Conservation (phyloP, 2,113 vertebrate species). For the Catharus minimus region DNA sequence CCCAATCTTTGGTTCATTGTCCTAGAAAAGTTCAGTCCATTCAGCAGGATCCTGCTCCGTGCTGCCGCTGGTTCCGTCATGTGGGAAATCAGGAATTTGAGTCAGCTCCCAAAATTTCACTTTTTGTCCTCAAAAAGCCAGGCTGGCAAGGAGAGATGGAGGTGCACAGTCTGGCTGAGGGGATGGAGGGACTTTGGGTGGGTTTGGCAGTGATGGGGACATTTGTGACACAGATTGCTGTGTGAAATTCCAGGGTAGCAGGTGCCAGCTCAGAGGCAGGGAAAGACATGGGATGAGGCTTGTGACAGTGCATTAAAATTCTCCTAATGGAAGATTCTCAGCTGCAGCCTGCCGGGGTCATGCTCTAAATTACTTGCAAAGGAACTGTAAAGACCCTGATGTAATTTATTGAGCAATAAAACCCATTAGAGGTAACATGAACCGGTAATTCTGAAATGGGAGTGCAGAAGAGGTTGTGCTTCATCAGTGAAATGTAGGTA, state of each 20-base stretch:
- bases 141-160: not conserved
- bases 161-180: accelerated
- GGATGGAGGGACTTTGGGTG: not conserved
- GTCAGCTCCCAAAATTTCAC: not conserved
- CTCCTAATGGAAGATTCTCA: not conserved
- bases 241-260: not conserved
- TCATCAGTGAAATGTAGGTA: not conserved
- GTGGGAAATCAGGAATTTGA: not conserved
- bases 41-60: not conserved
- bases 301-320: not conserved
- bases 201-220: not conserved
- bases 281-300: not conserved
- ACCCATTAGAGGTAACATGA: not conserved
- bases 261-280: not conserved
- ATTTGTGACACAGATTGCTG: not conserved
- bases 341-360: not conserved
- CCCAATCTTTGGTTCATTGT: not conserved
- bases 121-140: not conserved
- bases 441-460: not conserved
- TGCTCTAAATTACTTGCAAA: not conserved
- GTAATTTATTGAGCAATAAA: slow-evolving; percentile 9
- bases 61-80: not conserved
- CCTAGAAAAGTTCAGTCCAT: not conserved
- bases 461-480: not conserved
- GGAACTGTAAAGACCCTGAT: not conserved